Evolutionary conservation across 2,888 invertebrate genomes (phyloP).

Genomic region (Drymonia ruficornis): DNA sequence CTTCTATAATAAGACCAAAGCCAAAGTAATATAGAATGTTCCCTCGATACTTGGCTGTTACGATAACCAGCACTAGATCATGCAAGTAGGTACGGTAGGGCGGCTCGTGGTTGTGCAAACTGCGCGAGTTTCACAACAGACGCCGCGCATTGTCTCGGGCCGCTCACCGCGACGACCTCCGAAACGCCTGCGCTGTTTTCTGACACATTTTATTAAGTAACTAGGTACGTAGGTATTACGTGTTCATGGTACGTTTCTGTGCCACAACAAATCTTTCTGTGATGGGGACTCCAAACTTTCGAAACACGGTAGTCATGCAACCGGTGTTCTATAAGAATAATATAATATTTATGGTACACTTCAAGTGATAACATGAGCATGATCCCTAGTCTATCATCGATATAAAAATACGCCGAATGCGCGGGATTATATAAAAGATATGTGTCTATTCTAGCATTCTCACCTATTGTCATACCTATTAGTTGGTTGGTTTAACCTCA

Average conservation of each 20-base stretch:
- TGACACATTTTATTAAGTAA: slow-evolving; percentile 58
- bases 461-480: too few species aligned
- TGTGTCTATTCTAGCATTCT: too few species aligned
- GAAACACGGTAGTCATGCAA: neutral
- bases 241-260: slow-evolving; percentile 14
- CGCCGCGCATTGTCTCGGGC: slow-evolving; percentile 82
- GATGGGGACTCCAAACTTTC: neutral
- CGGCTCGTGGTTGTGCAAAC: slow-evolving; percentile 73
- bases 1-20: neutral
- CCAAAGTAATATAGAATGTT: neutral
- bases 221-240: slow-evolving; percentile 31
- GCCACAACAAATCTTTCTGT: neutral
- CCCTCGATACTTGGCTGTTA: neutral
- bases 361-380: too few species aligned
- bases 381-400: too few species aligned
- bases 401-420: too few species aligned
- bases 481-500: neutral
- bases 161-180: slow-evolving; percentile 82
- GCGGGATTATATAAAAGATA: too few species aligned
- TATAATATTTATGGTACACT: too few species aligned
- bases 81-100: slow-evolving; percentile 54
- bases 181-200: slow-evolving; percentile 59
- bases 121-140: slow-evolving; percentile 76
- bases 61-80: slow-evolving; percentile 46
- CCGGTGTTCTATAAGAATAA: too few species aligned